phyloP scores from a whole-genome alignment of 30 jellyfish, hydroid and myxozoan genomes.

The Nemopilema nomurai region DNA sequence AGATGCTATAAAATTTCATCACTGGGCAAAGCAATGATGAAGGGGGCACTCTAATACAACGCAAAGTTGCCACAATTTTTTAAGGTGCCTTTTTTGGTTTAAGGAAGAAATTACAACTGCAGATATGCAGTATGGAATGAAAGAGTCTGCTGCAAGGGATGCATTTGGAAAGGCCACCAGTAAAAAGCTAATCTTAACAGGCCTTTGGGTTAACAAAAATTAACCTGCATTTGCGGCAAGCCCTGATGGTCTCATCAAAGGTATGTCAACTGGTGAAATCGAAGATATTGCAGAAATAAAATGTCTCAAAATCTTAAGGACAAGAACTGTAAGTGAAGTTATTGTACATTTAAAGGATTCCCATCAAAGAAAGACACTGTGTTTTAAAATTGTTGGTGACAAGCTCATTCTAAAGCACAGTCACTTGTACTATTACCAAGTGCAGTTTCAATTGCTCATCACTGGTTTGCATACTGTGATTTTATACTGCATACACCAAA shows the following conservation, averaged over 20 bases:
- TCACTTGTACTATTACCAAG: not conserved
- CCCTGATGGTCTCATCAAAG: constrained; percentile 5
- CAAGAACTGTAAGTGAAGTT: not conserved
- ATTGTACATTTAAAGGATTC: not conserved
- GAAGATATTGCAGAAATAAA: constrained; percentile 7
- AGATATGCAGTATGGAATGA: not conserved
- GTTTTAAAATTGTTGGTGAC: too few species aligned
- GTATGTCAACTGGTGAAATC: not conserved
- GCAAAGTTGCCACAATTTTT: too few species aligned
- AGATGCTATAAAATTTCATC: too few species aligned
- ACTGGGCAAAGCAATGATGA: too few species aligned
- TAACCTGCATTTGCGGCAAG: constrained; percentile 4
- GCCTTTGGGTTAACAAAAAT: not conserved
- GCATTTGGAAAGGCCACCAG: not conserved
- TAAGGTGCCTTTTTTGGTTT: not conserved
- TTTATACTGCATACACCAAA: not conserved
- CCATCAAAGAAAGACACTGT: not conserved
- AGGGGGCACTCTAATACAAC: too few species aligned
- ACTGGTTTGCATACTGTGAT: not conserved
- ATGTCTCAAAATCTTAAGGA: constrained; percentile 5
- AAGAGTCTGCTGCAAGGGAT: not conserved
- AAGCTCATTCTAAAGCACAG: not conserved
- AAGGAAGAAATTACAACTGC: not conserved
- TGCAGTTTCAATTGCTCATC: not conserved
- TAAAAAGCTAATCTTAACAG: not conserved